These are phyloP conservation scores for Hydropotes inermis DNA, from an alignment of 2,113 vertebrate genomes.

Conservation along the genomic window DNA sequence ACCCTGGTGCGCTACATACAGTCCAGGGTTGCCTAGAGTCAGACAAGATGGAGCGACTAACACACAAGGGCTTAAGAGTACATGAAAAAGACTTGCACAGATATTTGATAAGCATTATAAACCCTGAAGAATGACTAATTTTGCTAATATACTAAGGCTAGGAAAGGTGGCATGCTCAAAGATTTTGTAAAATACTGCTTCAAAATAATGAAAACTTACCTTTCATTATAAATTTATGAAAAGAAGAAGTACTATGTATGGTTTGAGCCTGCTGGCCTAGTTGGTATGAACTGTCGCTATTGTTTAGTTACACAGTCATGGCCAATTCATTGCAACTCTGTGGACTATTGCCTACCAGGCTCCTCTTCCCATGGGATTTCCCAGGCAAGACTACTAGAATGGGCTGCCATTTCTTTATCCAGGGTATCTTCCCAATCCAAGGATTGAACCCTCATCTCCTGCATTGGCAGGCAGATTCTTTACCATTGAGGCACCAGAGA, in stretches of 20 bases:
- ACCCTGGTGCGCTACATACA: background rate
- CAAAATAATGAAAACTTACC: conserved; percentile 16
- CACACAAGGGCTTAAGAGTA: background rate
- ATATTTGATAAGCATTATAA: background rate
- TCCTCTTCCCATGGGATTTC: background rate
- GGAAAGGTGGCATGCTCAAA: background rate
- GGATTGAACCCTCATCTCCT: background rate
- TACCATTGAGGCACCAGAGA: background rate
- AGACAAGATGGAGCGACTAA: background rate
- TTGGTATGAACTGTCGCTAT: background rate
- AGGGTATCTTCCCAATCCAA: background rate
- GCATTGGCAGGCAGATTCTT: background rate
- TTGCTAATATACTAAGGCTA: background rate
- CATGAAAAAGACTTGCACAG: background rate
- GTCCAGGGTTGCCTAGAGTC: background rate
- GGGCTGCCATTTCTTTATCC: background rate
- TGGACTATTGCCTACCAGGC: background rate
- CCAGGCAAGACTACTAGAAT: background rate
- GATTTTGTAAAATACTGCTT: background rate
- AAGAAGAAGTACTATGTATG: background rate
- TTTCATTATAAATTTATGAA: background rate
- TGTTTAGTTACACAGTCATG: background rate
- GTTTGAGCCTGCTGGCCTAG: background rate
- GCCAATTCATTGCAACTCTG: background rate
- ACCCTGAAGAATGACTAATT: background rate